Evolutionary conservation across 2,888 invertebrate genomes (phyloP).

Genomic region (Capitulum mitella): DNA sequence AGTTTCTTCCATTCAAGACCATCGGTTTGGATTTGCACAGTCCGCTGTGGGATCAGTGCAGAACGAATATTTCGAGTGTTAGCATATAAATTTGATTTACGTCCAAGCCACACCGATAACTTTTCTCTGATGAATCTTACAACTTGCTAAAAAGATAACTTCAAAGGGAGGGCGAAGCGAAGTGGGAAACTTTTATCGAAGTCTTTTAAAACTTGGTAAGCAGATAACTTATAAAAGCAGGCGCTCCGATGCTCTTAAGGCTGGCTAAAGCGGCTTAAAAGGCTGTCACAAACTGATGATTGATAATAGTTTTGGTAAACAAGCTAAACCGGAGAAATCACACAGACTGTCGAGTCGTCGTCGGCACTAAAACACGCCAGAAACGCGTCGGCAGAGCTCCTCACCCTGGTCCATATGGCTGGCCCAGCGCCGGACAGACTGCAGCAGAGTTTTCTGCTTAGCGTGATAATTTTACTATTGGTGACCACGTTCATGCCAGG

Average conservation of each 20-base stretch:
- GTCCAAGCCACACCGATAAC: background rate
- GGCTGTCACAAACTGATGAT: constrained; percentile 19
- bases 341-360: too few species aligned
- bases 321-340: background rate
- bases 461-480: too few species aligned
- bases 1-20: too few species aligned
- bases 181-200: background rate
- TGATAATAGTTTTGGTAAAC: constrained; percentile 9
- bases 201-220: background rate
- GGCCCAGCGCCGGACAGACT: too few species aligned
- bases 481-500: too few species aligned
- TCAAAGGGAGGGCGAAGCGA: background rate
- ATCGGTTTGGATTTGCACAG: too few species aligned
- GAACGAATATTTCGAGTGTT: background rate
- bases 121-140: background rate
- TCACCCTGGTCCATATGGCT: too few species aligned
- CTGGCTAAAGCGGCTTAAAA: background rate
- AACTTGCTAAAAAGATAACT: background rate
- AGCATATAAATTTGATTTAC: background rate
- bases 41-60: background rate
- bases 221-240: background rate
- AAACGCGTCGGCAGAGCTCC: too few species aligned
- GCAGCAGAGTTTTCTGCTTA: too few species aligned
- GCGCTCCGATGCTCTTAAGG: background rate
- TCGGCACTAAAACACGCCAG: too few species aligned